A percentile compares a stretch with the other conserved stretches of the same genome.
These are phyloP conservation scores for Okapia johnstoni DNA, from an alignment of 2,113 vertebrate genomes.

Conservation along the genomic window DNA sequence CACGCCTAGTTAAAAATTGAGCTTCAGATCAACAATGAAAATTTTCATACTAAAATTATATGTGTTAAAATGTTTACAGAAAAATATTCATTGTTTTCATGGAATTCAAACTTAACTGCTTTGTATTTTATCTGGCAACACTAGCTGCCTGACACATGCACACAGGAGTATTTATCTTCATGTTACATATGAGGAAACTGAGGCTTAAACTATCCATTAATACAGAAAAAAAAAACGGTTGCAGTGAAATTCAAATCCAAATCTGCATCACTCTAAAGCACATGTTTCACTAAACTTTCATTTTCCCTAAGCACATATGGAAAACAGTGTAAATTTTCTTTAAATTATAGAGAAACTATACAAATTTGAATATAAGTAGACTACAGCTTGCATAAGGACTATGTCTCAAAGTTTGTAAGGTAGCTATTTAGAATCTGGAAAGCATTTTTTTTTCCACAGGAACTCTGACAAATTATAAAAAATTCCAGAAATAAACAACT, in stretches of 20 bases:
- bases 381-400: background rate
- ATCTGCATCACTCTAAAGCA: background rate
- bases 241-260: background rate
- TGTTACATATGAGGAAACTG: background rate
- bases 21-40: background rate
- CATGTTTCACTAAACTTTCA: conserved; percentile 16
- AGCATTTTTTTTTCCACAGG: background rate
- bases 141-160: background rate
- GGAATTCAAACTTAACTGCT: background rate
- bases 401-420: background rate
- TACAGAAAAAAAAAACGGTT: background rate
- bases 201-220: background rate
- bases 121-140: background rate
- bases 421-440: conserved; percentile 17
- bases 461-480: background rate
- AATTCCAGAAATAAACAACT: background rate
- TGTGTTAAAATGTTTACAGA: background rate
- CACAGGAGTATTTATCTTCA: background rate
- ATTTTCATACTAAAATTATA: background rate
- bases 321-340: conserved; percentile 12
- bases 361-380: background rate
- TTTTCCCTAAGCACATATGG: background rate
- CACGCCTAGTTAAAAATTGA: background rate
- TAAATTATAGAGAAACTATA: conserved; percentile 22
- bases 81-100: background rate